phyloP scores from a whole-genome alignment of 2,113 vertebrate species.

The Actinemys pallida region DNA sequence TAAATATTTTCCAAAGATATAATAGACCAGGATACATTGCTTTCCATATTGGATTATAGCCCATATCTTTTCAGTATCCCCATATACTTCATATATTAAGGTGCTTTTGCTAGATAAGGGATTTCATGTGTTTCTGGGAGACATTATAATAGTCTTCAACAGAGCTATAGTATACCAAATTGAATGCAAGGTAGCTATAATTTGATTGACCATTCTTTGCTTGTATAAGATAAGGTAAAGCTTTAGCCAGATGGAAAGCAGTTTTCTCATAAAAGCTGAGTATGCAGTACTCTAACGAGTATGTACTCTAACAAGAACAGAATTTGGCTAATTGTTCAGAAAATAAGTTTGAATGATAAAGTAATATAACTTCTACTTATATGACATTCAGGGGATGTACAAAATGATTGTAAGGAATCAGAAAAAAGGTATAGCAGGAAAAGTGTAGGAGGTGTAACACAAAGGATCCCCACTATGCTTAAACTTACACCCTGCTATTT shows the following conservation, averaged over 20 bases:
- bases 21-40: fast-evolving
- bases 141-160: neutral
- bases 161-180: neutral
- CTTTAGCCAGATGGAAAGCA: neutral
- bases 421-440: neutral
- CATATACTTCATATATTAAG: neutral
- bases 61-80: neutral
- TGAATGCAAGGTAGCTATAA: neutral
- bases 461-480: neutral
- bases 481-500: neutral
- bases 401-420: neutral
- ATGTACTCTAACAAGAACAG: neutral
- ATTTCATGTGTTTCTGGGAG: neutral
- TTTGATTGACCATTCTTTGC: neutral
- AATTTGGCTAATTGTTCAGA: neutral
- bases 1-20: neutral
- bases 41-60: neutral
- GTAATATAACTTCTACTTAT: neutral
- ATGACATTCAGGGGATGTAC: neutral
- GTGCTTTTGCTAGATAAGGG: neutral
- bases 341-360: neutral
- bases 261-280: neutral
- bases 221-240: neutral
- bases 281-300: neutral
- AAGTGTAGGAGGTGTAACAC: neutral